Conservation (phyloP, 2,797 vertebrate species). For the Lithobates sylvaticus region DNA sequence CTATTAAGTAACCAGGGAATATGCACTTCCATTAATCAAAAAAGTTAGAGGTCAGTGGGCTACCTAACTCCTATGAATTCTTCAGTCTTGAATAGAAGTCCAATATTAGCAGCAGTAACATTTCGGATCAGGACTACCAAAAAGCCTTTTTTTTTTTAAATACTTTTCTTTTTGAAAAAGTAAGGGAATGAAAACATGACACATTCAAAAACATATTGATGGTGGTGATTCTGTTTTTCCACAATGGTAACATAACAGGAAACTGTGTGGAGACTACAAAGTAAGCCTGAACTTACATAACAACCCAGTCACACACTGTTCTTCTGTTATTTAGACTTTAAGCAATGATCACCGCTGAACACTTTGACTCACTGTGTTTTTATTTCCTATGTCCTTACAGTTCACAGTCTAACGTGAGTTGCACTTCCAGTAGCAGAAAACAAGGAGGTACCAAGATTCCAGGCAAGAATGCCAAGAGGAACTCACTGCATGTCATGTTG, state of each 20-base stretch:
- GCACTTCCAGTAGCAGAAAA: not conserved
- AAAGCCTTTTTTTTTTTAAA: no score
- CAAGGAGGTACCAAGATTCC: no score
- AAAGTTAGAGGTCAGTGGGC: no score
- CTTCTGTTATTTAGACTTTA: not conserved
- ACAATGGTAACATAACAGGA: slow-evolving; percentile 22
- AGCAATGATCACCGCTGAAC: not conserved
- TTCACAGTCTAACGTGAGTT: not conserved
- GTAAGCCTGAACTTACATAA: not conserved
- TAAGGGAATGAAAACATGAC: not conserved
- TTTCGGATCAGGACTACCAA: not conserved
- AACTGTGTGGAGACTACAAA: slow-evolving; percentile 13
- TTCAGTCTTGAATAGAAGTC: not conserved
- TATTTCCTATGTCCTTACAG: not conserved
- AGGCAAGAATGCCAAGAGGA: no score
- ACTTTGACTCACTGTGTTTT: slow-evolving; percentile 7
- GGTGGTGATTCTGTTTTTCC: not conserved
- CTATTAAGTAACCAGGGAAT: no score
- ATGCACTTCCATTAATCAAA: no score
- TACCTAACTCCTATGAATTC: no score
- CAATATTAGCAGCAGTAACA: not conserved
- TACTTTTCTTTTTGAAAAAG: not conserved
- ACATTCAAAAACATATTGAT: not conserved
- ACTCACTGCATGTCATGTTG: no score
- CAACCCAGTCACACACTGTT: slow-evolving; percentile 4